These are phyloP conservation scores for Furnarius figulus DNA, from an alignment of 2,113 vertebrate genomes.

Conservation along the genomic window DNA sequence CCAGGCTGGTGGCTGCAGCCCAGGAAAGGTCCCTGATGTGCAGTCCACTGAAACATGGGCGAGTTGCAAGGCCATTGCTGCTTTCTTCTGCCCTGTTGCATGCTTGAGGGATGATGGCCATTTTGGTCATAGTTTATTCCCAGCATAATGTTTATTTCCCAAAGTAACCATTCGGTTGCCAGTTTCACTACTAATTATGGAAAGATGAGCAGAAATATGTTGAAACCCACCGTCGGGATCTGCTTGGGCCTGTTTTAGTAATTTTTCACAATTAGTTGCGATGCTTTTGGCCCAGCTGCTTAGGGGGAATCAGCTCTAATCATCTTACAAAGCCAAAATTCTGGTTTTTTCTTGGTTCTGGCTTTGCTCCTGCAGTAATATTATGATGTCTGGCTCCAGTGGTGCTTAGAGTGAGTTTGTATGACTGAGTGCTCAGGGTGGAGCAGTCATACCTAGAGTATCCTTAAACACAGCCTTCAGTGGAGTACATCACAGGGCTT, in stretches of 20 bases:
- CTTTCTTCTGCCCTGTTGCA: not conserved
- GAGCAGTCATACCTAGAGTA: not conserved
- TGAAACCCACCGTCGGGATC: not conserved
- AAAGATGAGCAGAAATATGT: not conserved
- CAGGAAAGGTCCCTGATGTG: not conserved
- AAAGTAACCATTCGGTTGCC: not conserved
- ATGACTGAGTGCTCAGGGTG: not conserved
- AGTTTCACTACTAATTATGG: not conserved
- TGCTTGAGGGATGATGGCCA: not conserved
- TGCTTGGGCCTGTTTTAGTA: not conserved
- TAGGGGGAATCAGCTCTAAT: not conserved
- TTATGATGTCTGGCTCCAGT: not conserved
- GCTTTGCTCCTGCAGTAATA: not conserved
- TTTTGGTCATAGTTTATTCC: not conserved
- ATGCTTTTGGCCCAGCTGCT: conserved; percentile 1
- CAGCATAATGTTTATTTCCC: not conserved
- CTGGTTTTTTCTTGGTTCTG: not conserved
- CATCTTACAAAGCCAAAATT: not conserved
- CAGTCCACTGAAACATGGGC: not conserved
- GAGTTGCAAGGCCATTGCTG: not conserved
- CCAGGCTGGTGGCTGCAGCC: not conserved
- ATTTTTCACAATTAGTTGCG: conserved; percentile 13
- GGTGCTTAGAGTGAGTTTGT: not conserved
- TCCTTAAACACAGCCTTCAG: not conserved
- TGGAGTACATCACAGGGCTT: accelerated